phyloP scores from a whole-genome alignment of 2,113 vertebrate species.

The Anthoscopus minutus region DNA sequence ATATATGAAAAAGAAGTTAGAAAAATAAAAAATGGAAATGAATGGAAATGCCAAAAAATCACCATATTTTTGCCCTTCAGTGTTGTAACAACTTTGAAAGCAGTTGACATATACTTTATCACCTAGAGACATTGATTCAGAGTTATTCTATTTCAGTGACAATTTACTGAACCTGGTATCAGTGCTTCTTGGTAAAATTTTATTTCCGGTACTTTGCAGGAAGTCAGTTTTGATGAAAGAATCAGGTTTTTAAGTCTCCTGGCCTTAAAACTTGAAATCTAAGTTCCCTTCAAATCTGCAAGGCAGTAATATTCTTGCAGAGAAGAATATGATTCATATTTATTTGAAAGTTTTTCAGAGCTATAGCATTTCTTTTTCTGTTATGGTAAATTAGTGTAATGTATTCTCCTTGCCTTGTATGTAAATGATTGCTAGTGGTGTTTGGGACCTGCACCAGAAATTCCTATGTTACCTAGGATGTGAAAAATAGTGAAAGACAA shows the following conservation, averaged over 20 bases:
- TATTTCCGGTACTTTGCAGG: fast-evolving
- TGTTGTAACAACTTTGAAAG: neutral
- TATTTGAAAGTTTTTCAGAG: neutral
- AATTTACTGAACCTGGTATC: neutral
- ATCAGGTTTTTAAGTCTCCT: neutral
- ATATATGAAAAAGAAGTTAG: neutral
- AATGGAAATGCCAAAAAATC: neutral
- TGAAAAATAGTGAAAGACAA: neutral
- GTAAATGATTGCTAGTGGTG: neutral
- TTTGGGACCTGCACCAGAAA: neutral
- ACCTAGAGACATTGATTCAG: neutral
- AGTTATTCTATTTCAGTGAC: neutral
- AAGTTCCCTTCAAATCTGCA: neutral
- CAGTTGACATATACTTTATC: neutral
- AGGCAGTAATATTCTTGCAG: neutral
- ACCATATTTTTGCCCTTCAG: neutral
- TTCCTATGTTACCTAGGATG: neutral
- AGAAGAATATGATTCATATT: neutral
- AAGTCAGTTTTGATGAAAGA: neutral
- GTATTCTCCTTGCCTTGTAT: neutral
- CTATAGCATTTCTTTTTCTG: neutral
- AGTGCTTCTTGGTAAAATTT: neutral
- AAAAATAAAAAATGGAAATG: neutral
- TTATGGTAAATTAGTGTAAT: neutral
- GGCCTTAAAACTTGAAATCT: neutral